A percentile compares a stretch with the other conserved stretches of the same genome.
phyloP scores from a whole-genome alignment of 2,888 invertebrate species.

The Xylota segnis region DNA sequence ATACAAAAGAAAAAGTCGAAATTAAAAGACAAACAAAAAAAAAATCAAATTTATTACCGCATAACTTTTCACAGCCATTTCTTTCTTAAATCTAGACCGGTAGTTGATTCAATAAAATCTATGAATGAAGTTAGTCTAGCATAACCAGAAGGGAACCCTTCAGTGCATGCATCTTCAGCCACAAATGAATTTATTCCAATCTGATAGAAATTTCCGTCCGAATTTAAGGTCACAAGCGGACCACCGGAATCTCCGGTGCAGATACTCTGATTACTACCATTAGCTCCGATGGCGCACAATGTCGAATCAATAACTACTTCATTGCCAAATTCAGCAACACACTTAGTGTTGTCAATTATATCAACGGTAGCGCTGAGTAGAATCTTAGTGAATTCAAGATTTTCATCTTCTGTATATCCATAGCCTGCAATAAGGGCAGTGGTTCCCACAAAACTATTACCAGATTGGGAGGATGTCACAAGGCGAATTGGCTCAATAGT shows the following conservation, averaged over 20 bases:
- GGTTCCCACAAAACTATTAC: slow-evolving; percentile 79
- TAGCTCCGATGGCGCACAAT: slow-evolving; percentile 80
- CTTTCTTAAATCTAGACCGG: slow-evolving; percentile 63
- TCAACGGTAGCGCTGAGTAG: slow-evolving; percentile 80
- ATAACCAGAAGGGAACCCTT: slow-evolving; percentile 81
- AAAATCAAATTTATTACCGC: neutral
- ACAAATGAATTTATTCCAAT: slow-evolving; percentile 83
- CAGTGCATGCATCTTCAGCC: slow-evolving; percentile 81
- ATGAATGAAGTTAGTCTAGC: slow-evolving; percentile 81
- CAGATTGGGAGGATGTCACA: slow-evolving; percentile 73
- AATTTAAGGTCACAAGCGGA: slow-evolving; percentile 78
- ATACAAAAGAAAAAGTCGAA: too few species aligned
- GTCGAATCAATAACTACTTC: slow-evolving; percentile 79
- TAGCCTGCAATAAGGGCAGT: slow-evolving; percentile 80
- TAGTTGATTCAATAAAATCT: slow-evolving; percentile 79
- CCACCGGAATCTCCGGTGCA: slow-evolving; percentile 84
- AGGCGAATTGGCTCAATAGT: slow-evolving; percentile 80
- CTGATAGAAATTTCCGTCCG: slow-evolving; percentile 78
- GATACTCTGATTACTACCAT: slow-evolving; percentile 80
- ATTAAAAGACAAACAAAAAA: too few species aligned
- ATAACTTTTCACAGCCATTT: neutral
- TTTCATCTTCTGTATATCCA: slow-evolving; percentile 81
- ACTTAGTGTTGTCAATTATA: slow-evolving; percentile 80
- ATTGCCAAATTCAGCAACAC: slow-evolving; percentile 78
- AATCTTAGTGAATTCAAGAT: slow-evolving; percentile 79